Conservation (phyloP, 2,797 vertebrate genomes). For the Eurystomus glaucurus region DNA sequence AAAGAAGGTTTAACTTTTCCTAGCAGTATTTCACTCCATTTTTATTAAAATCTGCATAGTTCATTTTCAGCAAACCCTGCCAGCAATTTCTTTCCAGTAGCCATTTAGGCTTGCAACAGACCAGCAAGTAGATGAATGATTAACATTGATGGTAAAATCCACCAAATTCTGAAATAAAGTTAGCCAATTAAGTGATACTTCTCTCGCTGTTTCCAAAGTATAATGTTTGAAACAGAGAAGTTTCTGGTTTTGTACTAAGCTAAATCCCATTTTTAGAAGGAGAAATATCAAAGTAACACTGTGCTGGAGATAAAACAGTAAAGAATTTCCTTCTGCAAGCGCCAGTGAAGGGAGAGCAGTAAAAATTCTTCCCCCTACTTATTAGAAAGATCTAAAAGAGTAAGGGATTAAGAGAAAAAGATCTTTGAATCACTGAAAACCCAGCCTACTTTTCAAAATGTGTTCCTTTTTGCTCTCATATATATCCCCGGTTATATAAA, state of each 20-base stretch:
- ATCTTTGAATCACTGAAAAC: not conserved
- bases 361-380: not conserved
- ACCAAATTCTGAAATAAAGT: slow-evolving; percentile 35
- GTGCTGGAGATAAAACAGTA: slow-evolving; percentile 1
- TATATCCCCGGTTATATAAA: not conserved
- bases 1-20: not conserved
- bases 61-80: not conserved
- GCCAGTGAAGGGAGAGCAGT: not conserved
- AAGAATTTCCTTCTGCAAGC: slow-evolving; percentile 39
- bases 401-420: not conserved
- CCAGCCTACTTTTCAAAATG: not conserved
- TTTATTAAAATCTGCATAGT: slow-evolving; percentile 15
- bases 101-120: slow-evolving; percentile 24
- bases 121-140: not conserved
- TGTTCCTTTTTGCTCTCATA: not conserved
- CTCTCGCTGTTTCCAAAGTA: slow-evolving; percentile 41
- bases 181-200: slow-evolving; percentile 47
- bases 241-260: slow-evolving; percentile 60
- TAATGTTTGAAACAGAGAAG: slow-evolving; percentile 52
- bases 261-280: slow-evolving; percentile 18
- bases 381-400: not conserved
- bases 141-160: slow-evolving; percentile 36
- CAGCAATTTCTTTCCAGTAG: slow-evolving; percentile 34
- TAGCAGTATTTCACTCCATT: not conserved
- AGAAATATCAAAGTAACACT: not conserved